Evolutionary conservation across 1,140 invertebrate genomes (phyloP).

Genomic region (Anagrus nilaparvatae): DNA sequence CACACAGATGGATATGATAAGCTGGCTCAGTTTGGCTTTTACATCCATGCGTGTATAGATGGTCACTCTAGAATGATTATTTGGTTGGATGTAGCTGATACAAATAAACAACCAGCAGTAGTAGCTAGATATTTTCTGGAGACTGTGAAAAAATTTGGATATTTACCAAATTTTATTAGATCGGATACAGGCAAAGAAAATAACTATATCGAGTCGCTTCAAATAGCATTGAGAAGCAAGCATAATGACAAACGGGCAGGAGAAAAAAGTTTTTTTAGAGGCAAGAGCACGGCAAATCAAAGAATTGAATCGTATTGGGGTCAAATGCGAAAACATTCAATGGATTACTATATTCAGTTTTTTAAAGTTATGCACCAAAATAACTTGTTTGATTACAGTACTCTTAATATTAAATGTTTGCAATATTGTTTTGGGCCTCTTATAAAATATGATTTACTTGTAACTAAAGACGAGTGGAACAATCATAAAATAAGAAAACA

Average conservation of each 20-base stretch:
- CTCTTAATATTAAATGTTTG: constrained; percentile 7
- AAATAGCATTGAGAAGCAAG: background rate
- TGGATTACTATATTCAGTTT: constrained; percentile 12
- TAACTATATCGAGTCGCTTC: background rate
- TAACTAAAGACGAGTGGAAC: constrained; percentile 5
- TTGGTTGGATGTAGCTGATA: background rate
- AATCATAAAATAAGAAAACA: constrained; percentile 12
- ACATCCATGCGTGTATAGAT: constrained; percentile 1
- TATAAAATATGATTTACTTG: constrained; percentile 6
- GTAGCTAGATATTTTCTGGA: background rate
- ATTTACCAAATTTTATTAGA: background rate
- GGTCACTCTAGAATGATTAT: background rate
- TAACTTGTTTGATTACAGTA: constrained; percentile 4
- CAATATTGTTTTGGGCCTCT: constrained; percentile 12
- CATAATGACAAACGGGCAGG: background rate
- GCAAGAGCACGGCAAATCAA: background rate
- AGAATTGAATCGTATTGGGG: constrained; percentile 6
- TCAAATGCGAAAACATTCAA: constrained; percentile 4
- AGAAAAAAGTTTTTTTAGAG: background rate
- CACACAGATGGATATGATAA: constrained; percentile 4
- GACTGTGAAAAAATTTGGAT: background rate
- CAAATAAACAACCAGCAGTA: background rate
- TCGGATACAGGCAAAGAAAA: background rate
- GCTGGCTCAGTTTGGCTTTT: background rate
- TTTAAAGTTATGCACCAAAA: constrained; percentile 6